Evolutionary conservation across 1,140 invertebrate species (phyloP).

Genomic region (Euura lappo): DNA sequence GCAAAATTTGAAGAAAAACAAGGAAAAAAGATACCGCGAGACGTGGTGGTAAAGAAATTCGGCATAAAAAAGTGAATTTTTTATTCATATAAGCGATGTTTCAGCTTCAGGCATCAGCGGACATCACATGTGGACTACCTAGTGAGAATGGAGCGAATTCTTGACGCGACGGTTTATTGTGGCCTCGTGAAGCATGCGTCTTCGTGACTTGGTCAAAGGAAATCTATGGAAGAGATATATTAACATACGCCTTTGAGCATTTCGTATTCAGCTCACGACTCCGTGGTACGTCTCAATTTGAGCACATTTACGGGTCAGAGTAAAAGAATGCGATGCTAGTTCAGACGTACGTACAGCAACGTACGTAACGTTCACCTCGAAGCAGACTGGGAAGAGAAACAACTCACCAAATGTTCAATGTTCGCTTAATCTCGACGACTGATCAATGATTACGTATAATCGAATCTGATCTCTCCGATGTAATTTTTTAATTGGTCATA

Average conservation of each 20-base stretch:
- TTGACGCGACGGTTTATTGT: background rate
- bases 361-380: too few relatives aligned
- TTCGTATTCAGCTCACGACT: background rate
- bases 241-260: background rate
- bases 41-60: background rate
- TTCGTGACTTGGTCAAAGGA: background rate
- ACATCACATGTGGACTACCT: too few relatives aligned
- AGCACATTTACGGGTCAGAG: conserved; percentile 6
- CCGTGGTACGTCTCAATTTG: conserved; percentile 2
- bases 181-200: background rate
- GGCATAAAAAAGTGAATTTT: too few relatives aligned
- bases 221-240: background rate
- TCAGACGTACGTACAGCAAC: background rate
- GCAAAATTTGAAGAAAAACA: too few relatives aligned
- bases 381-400: too few relatives aligned
- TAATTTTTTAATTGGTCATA: conserved; percentile 4
- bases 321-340: conserved; percentile 7
- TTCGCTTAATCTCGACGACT: too few relatives aligned
- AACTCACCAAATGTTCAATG: too few relatives aligned
- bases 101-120: too few relatives aligned
- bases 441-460: too few relatives aligned
- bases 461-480: background rate
- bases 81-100: too few relatives aligned
- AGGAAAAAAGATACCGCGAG: too few relatives aligned
- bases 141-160: too few relatives aligned